Evolutionary conservation across 2,888 invertebrate species (phyloP).

Genomic region (Gari tellinella): DNA sequence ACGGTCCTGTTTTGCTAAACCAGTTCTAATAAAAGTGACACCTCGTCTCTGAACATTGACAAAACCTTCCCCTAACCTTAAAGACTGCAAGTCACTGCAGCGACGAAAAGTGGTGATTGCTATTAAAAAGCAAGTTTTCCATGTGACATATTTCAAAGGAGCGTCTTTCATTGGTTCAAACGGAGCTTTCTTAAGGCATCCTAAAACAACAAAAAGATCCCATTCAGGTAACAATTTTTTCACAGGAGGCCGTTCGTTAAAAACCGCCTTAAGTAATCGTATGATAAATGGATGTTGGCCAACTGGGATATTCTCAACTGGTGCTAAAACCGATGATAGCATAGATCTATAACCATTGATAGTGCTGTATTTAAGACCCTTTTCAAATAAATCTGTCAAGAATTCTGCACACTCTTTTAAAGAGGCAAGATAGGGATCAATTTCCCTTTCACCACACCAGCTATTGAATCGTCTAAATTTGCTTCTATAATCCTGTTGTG

Average conservation of each 20-base stretch:
- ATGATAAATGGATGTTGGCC: conserved; percentile 35
- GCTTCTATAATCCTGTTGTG: conserved; percentile 7
- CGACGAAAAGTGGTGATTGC: conserved; percentile 36
- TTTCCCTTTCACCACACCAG: conserved; percentile 12
- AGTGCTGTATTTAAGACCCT: conserved; percentile 29
- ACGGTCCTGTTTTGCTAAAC: conserved; percentile 37
- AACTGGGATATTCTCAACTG: conserved; percentile 18
- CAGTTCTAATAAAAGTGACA: conserved; percentile 27
- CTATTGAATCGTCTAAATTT: conserved; percentile 6
- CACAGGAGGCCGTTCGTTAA: conserved; percentile 40
- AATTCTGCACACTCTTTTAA: conserved; percentile 30
- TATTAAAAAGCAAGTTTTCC: conserved; percentile 32
- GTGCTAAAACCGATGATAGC: conserved; percentile 26
- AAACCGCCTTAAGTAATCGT: conserved; percentile 26
- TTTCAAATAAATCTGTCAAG: conserved; percentile 13
- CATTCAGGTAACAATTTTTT: conserved; percentile 34
- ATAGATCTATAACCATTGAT: no score
- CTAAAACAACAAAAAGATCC: conserved; percentile 37
- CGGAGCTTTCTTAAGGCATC: conserved; percentile 23
- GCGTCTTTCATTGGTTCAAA: conserved; percentile 31
- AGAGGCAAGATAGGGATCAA: conserved; percentile 22
- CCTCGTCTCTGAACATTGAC: conserved; percentile 36
- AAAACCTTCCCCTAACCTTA: conserved; percentile 18
- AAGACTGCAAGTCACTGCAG: conserved; percentile 30
- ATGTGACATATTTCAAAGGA: conserved; percentile 17